Evolutionary conservation across 2,113 vertebrate species (phyloP).

Genomic region (Odobenus rosmarus): DNA sequence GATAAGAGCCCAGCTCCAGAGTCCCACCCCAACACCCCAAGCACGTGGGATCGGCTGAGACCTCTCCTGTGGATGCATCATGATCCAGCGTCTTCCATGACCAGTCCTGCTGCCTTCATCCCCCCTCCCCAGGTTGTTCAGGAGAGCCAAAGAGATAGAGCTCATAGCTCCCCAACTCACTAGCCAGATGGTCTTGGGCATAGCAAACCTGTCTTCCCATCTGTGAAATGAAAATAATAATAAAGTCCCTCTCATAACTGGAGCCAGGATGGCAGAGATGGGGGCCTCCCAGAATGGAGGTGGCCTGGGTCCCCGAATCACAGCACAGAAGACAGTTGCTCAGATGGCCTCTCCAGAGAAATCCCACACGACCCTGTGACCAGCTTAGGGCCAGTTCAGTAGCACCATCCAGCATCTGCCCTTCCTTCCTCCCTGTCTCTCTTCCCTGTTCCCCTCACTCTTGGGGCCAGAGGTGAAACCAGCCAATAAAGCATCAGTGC

Average conservation of each 20-base stretch:
- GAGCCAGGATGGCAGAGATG: not conserved
- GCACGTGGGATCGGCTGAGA: not conserved
- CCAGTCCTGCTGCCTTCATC: not conserved
- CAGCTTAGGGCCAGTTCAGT: not conserved
- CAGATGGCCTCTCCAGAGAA: not conserved
- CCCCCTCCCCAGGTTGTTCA: too few relatives aligned
- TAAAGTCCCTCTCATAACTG: not conserved
- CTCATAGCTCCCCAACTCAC: not conserved
- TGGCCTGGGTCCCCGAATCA: not conserved
- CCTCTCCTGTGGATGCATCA: not conserved
- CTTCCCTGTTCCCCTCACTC: not conserved
- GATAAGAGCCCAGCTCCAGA: not conserved
- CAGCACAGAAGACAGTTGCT: not conserved
- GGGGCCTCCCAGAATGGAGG: not conserved
- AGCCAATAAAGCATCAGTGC: not conserved
- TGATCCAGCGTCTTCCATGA: not conserved
- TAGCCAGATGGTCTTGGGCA: not conserved
- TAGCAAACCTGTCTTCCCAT: not conserved
- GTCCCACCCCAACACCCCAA: not conserved
- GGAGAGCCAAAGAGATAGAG: not conserved
- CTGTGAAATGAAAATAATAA: not conserved
- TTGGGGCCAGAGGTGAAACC: not conserved
- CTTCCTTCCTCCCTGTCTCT: not conserved
- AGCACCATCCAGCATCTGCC: not conserved
- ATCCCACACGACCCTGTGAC: fast-evolving